Base-by-base conservation (phyloP, 1,140 invertebrate genomes). In the Meteorus sp. region DNA sequence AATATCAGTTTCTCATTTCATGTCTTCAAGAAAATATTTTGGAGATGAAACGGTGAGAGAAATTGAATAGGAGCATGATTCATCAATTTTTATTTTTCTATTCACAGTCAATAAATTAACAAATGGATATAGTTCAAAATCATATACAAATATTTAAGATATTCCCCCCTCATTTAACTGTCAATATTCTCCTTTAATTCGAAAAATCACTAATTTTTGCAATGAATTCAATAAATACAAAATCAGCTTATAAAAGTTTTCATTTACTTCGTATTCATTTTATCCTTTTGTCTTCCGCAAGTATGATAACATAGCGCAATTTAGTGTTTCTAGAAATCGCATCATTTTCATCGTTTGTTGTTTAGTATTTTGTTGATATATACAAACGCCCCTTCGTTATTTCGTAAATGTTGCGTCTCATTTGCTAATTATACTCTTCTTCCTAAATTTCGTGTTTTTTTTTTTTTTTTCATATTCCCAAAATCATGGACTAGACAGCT, bases 51-150 rank as follows among this genome's bases (percentile, higher is more conserved):
- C 6, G 11, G 11, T 33, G 11, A 33, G 11, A 7, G 11, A 33
- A 33, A 33, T n/a, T n/a, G n/a, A 33, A 33, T 15, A 31, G 2
- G 35, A 48, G 33, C 33, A 54, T 56, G 37, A 59, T 56, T 56
- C 59, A 58, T 60, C 47, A 50, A 56, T 64, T 33, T n/a, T 64
- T 64, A 59, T 55, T 55, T 76, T 76, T 73, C 68, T 75, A 75
- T 77, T 73, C 74, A 75, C 75, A 77, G 73, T 77, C 74, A 77
- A 78, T 78, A 77, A 77, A 77, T 78, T 77, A 78, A 75, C 72
- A 76, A 71, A 65, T 63, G 66, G n/a, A n/a, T n/a, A 39, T 39
- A 7, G 15, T 39, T 67, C 67, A 62, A 57, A 69, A 74, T 71
- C 64, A 64, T 55, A 69, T 71, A 74, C 61, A 69, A 72, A 66